Conservation (phyloP, 2,113 vertebrate species). For the Sorex araneus region DNA sequence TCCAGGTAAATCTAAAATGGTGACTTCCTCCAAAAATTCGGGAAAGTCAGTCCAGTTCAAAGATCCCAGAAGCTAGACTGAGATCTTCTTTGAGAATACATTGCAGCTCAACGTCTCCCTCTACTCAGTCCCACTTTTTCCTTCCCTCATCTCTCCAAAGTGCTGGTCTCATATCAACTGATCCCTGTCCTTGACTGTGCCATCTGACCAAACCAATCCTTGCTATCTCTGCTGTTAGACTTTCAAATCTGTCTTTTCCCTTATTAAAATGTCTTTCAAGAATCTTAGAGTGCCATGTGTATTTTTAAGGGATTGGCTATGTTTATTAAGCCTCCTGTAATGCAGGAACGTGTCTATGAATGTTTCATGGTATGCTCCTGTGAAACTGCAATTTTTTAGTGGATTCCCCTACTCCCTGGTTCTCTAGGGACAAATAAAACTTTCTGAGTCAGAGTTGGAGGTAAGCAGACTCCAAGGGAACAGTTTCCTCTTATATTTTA, state of each 20-base stretch:
- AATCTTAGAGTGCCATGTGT: background rate
- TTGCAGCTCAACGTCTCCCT: background rate
- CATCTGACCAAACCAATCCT: background rate
- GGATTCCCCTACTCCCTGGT: constrained; percentile 70
- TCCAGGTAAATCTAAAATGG: background rate
- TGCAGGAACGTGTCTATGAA: constrained; percentile 63
- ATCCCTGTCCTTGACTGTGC: background rate
- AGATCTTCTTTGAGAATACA: background rate
- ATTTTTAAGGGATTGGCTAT: constrained; percentile 51
- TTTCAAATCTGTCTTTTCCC: constrained; percentile 51
- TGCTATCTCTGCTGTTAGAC: background rate
- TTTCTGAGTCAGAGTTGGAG: constrained; percentile 79
- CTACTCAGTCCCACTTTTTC: background rate
- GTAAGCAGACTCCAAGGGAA: constrained; percentile 84
- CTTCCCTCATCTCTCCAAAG: background rate
- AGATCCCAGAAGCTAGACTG: background rate
- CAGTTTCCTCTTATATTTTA: constrained; percentile 84
- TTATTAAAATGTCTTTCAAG: constrained; percentile 58
- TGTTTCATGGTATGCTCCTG: constrained; percentile 77
- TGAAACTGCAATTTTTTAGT: constrained; percentile 70
- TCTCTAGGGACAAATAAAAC: constrained; percentile 74
- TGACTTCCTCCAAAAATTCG: background rate
- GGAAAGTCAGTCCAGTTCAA: background rate
- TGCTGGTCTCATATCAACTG: background rate
- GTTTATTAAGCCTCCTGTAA: constrained; percentile 71